Evolutionary conservation across 37 sponge, comb jelly and placozoan genomes (phyloP).

Genomic region (Chondrilla cf. caribensis): DNA sequence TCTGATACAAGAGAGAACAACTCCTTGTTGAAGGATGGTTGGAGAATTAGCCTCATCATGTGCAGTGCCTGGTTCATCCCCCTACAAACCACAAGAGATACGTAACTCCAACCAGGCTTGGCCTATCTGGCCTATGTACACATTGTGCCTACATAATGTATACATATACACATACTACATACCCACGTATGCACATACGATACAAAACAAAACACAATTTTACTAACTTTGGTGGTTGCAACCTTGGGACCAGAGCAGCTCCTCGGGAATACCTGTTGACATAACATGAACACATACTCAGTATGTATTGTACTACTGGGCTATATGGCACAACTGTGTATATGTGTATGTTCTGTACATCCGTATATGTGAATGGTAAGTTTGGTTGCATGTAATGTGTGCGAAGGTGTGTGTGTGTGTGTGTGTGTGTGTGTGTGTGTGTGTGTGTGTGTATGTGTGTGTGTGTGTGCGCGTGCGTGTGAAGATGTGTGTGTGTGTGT

Average conservation of each 20-base stretch:
- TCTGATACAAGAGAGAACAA: conserved; percentile 63
- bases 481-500: too few relatives aligned
- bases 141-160: too few relatives aligned
- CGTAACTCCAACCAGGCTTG: not conserved
- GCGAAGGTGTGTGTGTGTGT: too few relatives aligned
- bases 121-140: not conserved
- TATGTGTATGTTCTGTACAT: not conserved
- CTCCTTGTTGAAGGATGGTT: conserved; percentile 75
- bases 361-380: too few relatives aligned
- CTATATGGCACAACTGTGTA: not conserved
- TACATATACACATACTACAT: too few relatives aligned
- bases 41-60: conserved; percentile 69
- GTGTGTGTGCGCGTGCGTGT: too few relatives aligned
- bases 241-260: not conserved
- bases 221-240: conserved; percentile 13
- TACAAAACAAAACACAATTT: not conserved
- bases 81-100: not conserved
- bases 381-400: too few relatives aligned
- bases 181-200: not conserved
- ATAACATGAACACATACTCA: not conserved
- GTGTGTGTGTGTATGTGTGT: too few relatives aligned
- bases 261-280: not conserved
- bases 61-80: conserved; percentile 52
- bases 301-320: not conserved
- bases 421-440: too few relatives aligned